Evolutionary conservation across 2,113 vertebrate genomes (phyloP).

Genomic region (Gallinago media): DNA sequence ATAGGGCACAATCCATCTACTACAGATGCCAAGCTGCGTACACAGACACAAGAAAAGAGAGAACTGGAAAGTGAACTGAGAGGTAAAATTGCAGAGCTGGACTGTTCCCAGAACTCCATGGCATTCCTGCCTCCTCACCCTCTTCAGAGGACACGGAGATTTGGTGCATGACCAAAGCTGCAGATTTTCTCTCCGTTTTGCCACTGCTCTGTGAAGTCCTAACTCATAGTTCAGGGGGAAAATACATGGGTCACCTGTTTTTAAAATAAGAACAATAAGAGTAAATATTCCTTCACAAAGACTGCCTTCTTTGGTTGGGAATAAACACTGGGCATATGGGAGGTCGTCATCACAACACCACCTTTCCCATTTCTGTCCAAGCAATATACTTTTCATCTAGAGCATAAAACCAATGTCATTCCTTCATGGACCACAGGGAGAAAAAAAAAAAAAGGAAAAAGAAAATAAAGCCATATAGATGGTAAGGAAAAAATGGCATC

Average conservation of each 20-base stretch:
- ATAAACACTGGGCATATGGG: neutral
- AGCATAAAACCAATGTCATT: neutral
- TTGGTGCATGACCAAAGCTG: neutral
- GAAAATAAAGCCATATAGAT: neutral
- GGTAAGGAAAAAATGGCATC: neutral
- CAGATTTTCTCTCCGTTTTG: neutral
- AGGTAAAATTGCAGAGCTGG: neutral
- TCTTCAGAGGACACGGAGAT: neutral
- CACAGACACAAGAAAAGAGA: neutral
- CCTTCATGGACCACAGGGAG: neutral
- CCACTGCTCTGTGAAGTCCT: neutral
- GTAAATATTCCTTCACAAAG: neutral
- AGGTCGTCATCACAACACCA: neutral
- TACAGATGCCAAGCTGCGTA: neutral
- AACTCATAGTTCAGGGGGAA: neutral
- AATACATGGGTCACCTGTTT: rapidly evolving
- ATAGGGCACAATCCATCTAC: neutral
- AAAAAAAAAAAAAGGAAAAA: neutral
- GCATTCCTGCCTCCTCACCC: neutral
- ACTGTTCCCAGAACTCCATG: too few species aligned
- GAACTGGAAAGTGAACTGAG: neutral
- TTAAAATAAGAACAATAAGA: neutral
- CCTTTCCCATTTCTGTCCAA: neutral
- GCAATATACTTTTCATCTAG: neutral
- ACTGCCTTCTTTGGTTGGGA: neutral